phyloP scores from a whole-genome alignment of 1,140 invertebrate genomes.

The Zelostemma sp. region DNA sequence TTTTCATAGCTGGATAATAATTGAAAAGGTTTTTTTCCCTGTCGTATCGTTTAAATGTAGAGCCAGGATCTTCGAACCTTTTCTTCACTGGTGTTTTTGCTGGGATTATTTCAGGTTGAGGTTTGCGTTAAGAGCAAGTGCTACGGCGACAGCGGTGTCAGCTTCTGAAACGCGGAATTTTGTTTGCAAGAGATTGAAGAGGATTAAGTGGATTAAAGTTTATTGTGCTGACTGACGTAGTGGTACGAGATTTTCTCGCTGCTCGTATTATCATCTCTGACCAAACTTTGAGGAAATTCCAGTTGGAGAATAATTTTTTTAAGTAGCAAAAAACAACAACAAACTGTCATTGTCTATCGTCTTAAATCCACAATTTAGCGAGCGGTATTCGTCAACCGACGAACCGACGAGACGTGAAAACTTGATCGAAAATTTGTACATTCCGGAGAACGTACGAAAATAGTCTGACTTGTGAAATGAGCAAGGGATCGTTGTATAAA shows the following conservation, averaged over 20 bases:
- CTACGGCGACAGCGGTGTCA: constrained; percentile 13
- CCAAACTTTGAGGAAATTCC: too few species aligned
- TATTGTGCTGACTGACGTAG: constrained; percentile 32
- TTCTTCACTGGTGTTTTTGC: constrained; percentile 25
- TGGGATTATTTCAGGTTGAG: constrained; percentile 28
- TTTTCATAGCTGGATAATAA: too few species aligned
- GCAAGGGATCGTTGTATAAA: constrained; percentile 49
- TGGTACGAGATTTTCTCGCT: constrained; percentile 29
- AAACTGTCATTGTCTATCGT: too few species aligned
- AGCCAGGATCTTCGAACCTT: constrained; percentile 15
- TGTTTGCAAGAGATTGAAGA: constrained; percentile 44
- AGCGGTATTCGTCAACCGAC: too few species aligned
- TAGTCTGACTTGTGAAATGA: constrained; percentile 24
- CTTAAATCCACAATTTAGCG: too few species aligned
- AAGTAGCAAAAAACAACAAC: too few species aligned
- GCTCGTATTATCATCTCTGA: constrained; percentile 37
- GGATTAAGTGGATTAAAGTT: constrained; percentile 45
- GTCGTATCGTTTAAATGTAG: constrained; percentile 12
- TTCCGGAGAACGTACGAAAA: not conserved
- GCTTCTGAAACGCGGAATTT: constrained; percentile 35
- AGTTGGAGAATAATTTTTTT: too few species aligned
- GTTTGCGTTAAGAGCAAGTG: constrained; percentile 27
- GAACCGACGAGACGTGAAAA: too few species aligned
- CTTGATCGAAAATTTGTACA: constrained; percentile 14
- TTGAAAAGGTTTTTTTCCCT: too few species aligned